phyloP scores from a whole-genome alignment of 1,140 invertebrate species.

The Ceratoteleas bidentatus region DNA sequence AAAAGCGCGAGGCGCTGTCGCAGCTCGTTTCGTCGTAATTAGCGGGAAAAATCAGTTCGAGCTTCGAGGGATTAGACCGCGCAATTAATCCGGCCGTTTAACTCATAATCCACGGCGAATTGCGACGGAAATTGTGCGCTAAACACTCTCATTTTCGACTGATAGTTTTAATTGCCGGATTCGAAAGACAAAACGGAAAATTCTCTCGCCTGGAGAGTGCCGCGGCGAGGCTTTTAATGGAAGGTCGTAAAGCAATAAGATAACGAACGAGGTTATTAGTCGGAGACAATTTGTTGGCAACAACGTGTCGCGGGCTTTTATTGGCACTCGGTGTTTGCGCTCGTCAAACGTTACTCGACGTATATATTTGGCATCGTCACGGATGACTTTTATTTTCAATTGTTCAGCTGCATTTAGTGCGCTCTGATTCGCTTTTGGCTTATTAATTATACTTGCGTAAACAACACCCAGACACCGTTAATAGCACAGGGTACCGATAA shows the following conservation, averaged over 20 bases:
- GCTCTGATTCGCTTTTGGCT: too few relatives aligned
- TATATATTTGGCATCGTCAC: not conserved
- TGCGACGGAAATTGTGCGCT: conserved; percentile 34
- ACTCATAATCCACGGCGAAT: conserved; percentile 44
- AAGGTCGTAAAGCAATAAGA: conserved; percentile 26
- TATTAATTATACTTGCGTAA: too few relatives aligned
- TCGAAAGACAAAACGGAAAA: conserved; percentile 35
- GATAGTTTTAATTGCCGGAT: conserved; percentile 49
- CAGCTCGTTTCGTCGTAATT: conserved; percentile 4
- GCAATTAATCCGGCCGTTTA: conserved; percentile 33
- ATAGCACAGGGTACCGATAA: too few relatives aligned
- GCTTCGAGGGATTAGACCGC: not conserved
- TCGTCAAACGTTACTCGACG: conserved; percentile 29
- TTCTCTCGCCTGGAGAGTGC: not conserved
- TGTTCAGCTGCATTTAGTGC: not conserved
- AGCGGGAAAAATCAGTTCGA: conserved; percentile 8
- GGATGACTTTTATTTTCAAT: conserved; percentile 28
- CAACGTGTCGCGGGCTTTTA: conserved; percentile 15
- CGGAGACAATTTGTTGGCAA: conserved; percentile 38
- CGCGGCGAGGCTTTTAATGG: conserved; percentile 26
- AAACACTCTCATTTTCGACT: conserved; percentile 43
- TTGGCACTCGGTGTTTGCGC: conserved; percentile 15
- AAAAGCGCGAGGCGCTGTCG: too few relatives aligned
- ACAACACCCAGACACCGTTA: too few relatives aligned
- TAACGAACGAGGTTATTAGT: conserved; percentile 41